Base-by-base conservation (phyloP, 2,797 vertebrate species). In the Poecile montanus region DNA sequence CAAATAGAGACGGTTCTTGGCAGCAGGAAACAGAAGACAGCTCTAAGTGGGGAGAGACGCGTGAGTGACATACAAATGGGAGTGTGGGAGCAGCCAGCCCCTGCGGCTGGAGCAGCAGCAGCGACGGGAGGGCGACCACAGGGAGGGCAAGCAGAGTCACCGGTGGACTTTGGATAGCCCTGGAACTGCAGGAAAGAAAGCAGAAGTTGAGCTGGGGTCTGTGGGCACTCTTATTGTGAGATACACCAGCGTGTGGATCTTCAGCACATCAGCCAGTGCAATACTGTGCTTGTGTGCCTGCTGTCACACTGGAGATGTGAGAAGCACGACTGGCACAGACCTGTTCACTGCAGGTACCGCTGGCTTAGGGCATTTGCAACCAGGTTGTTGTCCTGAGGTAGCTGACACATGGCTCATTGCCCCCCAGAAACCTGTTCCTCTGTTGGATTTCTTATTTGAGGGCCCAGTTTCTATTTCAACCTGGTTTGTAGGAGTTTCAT, bases 11-110 rank as follows among this genome's bases (percentile, higher is more conserved):
- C 2, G 0, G 75, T 34, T 94, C 81, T 92, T 95, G 94, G 92
- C 90, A 94, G 91, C 86, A 94, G 88, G 80, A 94, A 94, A 32
- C 74, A 94, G 92, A 91, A 94, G 88, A 91, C 92, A 89, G 70
- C 65, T 77, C 77, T 76, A 77, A 95, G 90, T 76, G 90, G 77
- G 84, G 74, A 85, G 74, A 72, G 76, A 80, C 0, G 6, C 6
- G 45, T 95, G 93, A 95, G 81, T 67, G 92, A 85, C 90, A 95
- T 76, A 91, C 60, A 82, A 61, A 96, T 61, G 74, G 77, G 44
- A 91, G 83, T 8, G 42, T 81, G 88, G 88, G 90, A 94, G 94
- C 88, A 90, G 85, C 48, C 82, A 87, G 72, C 63, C 75, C 62
- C 63, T 63, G 67, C 1, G 45, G 84, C 89, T 79, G 85, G 45